These are phyloP conservation scores for Sebastes wilsoni DNA, from an alignment of 2,797 vertebrate species.

Conservation along the genomic window DNA sequence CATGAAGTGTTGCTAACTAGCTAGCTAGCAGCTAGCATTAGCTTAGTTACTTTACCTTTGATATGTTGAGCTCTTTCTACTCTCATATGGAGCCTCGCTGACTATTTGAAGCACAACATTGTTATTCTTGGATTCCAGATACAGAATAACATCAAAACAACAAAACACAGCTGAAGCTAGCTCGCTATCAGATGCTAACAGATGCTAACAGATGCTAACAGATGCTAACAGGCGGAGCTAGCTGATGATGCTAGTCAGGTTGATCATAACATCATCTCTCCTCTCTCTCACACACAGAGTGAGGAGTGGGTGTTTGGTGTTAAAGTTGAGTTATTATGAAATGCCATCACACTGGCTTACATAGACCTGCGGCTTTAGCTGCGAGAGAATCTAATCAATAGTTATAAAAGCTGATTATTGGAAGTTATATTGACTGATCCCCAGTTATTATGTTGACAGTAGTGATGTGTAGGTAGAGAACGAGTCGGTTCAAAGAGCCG, in stretches of 20 bases:
- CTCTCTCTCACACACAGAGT: background rate
- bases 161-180: background rate
- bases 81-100: background rate
- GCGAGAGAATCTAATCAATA: fast-evolving
- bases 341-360: background rate
- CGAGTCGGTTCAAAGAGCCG: no score
- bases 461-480: no score
- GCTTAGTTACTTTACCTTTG: constrained; percentile 55
- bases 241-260: constrained; percentile 7
- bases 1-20: background rate
- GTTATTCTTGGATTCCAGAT: background rate
- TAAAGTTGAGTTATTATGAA: background rate
- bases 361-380: no score
- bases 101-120: background rate
- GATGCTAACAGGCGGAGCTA: constrained; percentile 38
- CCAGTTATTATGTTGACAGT: background rate
- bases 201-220: constrained; percentile 11
- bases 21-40: background rate
- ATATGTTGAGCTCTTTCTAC: background rate
- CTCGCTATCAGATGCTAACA: constrained; percentile 14
- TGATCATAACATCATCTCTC: no score
- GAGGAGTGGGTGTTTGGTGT: constrained; percentile 35
- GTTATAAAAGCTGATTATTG: background rate
- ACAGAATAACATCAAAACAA: background rate
- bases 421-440: background rate